Evolutionary conservation across 2,797 vertebrate genomes (phyloP).

Genomic region (Oryzias sinensis): DNA sequence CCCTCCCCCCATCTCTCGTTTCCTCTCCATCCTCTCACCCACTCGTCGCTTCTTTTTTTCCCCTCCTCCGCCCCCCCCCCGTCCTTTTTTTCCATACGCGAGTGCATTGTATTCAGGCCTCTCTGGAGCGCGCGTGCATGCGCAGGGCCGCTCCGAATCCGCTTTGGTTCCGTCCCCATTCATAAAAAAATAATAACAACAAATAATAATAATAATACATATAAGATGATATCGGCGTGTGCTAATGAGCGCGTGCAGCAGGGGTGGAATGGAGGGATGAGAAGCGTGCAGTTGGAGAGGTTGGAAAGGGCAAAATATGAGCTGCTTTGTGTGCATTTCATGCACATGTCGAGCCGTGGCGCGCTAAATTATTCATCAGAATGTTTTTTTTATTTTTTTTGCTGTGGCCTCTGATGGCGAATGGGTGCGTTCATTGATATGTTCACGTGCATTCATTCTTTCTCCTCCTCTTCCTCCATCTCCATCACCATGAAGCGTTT

Average conservation of each 20-base stretch:
- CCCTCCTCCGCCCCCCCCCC: slow-evolving; percentile 15
- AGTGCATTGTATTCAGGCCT: slow-evolving; percentile 52
- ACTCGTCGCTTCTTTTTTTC: slow-evolving; percentile 59
- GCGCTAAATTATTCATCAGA: slow-evolving; percentile 56
- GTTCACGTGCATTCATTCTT: slow-evolving; percentile 71
- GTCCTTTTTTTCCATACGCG: slow-evolving; percentile 31
- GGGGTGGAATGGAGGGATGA: slow-evolving; percentile 60
- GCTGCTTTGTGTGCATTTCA: slow-evolving; percentile 22
- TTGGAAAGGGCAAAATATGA: neutral
- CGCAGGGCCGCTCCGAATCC: slow-evolving; percentile 53
- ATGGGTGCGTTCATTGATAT: slow-evolving; percentile 82
- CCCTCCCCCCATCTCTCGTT: slow-evolving; percentile 69
- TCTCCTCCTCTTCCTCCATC: slow-evolving; percentile 48
- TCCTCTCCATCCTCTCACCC: slow-evolving; percentile 74
- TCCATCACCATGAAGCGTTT: slow-evolving; percentile 41
- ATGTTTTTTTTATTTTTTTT: slow-evolving; percentile 45
- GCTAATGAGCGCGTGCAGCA: slow-evolving; percentile 67
- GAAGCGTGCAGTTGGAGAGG: slow-evolving; percentile 41
- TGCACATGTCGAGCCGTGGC: slow-evolving; percentile 48
- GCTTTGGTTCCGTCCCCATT: slow-evolving; percentile 79
- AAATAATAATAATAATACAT: neutral
- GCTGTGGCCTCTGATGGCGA: slow-evolving; percentile 73
- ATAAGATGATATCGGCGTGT: slow-evolving; percentile 56
- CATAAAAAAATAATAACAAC: slow-evolving; percentile 76
- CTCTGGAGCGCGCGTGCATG: slow-evolving; percentile 1